Conservation (phyloP, 1,140 invertebrate genomes). For the Sarcophaga bullata region DNA sequence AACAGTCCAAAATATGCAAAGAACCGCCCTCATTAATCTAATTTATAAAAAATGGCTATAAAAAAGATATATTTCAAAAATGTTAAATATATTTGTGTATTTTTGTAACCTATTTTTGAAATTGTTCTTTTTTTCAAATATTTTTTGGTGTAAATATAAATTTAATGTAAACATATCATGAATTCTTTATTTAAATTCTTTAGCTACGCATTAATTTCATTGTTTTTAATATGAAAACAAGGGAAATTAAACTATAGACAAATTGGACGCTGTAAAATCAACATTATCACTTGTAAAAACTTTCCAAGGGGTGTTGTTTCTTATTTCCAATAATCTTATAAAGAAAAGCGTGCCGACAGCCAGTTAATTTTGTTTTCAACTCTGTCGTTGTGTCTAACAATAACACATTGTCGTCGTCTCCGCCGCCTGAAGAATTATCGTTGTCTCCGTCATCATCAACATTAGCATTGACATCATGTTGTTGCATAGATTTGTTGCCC, state of each 20-base stretch:
- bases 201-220: not conserved
- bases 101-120: too few species aligned
- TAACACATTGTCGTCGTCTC: slow-evolving; percentile 34
- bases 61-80: too few species aligned
- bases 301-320: slow-evolving; percentile 1
- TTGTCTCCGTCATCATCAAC: not conserved
- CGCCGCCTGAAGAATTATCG: not conserved
- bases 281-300: not conserved
- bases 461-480: slow-evolving; percentile 27
- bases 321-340: too few species aligned
- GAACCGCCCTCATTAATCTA: too few species aligned
- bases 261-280: not conserved
- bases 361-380: slow-evolving; percentile 2
- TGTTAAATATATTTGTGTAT: too few species aligned
- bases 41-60: too few species aligned
- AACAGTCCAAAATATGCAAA: too few species aligned
- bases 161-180: too few species aligned
- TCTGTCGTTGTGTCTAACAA: not conserved
- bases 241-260: not conserved
- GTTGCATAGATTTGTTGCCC: slow-evolving; percentile 36
- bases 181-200: not conserved
- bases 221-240: not conserved
- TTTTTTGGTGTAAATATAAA: too few species aligned
- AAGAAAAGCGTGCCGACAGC: not conserved
- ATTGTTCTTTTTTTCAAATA: too few species aligned